Conservation (phyloP, 2,888 invertebrate genomes). For the Phaonia tiefii region DNA sequence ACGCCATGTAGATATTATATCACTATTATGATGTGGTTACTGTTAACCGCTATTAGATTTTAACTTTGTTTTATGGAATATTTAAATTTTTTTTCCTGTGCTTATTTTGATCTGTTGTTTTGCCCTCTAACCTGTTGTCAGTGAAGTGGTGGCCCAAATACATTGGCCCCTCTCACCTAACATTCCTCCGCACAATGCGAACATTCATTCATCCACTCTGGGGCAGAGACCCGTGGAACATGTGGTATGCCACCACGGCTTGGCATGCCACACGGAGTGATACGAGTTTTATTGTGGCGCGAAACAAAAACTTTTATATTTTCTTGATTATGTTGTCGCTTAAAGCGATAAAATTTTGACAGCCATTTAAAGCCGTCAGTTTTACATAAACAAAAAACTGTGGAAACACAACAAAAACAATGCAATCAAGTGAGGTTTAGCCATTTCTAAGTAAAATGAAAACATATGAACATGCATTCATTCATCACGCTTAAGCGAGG, state of each 20-base stretch:
- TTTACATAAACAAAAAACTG: conserved; percentile 20
- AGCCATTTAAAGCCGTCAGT: conserved; percentile 58
- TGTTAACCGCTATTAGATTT: too few relatives aligned
- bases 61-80: too few relatives aligned
- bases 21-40: too few relatives aligned
- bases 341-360: conserved; percentile 67
- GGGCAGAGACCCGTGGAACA: conserved; percentile 1
- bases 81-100: not conserved
- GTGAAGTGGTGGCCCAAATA: conserved; percentile 49
- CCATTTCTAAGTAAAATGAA: not conserved
- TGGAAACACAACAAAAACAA: conserved; percentile 16
- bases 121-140: conserved; percentile 60
- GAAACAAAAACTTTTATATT: conserved; percentile 17
- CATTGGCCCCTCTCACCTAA: conserved; percentile 28
- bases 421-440: not conserved
- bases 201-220: conserved; percentile 34
- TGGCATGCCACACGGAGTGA: conserved; percentile 18
- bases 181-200: conserved; percentile 21
- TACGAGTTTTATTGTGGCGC: conserved; percentile 23
- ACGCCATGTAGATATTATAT: too few relatives aligned
- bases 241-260: conserved; percentile 1
- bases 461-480: conserved; percentile 15
- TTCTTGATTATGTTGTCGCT: conserved; percentile 67
- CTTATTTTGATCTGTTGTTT: conserved; percentile 34
- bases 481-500: conserved; percentile 40